These are phyloP conservation scores for Catharus fuscescens DNA, from an alignment of 2,113 vertebrate genomes.

Conservation along the genomic window DNA sequence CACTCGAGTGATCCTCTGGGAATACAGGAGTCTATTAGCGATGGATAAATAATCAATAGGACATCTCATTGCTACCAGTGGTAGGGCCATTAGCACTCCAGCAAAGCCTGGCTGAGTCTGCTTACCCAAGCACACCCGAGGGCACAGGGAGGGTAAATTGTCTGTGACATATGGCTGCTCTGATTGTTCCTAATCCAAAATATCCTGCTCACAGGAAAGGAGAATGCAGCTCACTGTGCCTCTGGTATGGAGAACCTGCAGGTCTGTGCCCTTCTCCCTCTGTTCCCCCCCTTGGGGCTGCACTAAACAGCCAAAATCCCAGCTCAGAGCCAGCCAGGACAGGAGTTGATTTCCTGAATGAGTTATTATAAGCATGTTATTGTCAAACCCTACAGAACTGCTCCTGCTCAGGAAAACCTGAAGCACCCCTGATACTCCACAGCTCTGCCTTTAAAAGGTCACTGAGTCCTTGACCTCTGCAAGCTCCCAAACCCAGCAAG, in stretches of 20 bases:
- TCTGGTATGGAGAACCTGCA: neutral
- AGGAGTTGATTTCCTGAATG: neutral
- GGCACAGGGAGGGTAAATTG: neutral
- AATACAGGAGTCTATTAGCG: neutral
- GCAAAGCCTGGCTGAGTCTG: neutral
- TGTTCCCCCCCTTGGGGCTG: neutral
- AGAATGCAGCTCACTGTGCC: neutral
- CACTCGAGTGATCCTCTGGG: neutral
- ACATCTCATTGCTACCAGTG: neutral
- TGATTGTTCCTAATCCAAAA: neutral
- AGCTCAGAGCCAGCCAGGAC: neutral
- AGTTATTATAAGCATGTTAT: rapidly evolving
- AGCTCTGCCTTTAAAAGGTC: neutral
- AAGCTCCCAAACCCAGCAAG: neutral
- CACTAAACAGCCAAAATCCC: neutral
- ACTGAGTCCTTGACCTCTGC: neutral
- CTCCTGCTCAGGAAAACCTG: neutral
- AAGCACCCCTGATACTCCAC: neutral
- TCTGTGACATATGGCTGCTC: neutral
- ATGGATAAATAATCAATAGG: conserved; percentile 39
- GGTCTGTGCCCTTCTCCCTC: neutral
- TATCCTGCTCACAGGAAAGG: neutral
- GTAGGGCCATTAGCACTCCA: neutral
- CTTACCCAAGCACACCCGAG: neutral
- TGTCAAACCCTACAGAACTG: neutral